phyloP scores from a whole-genome alignment of 1,140 invertebrate species.

The Delia radicum region DNA sequence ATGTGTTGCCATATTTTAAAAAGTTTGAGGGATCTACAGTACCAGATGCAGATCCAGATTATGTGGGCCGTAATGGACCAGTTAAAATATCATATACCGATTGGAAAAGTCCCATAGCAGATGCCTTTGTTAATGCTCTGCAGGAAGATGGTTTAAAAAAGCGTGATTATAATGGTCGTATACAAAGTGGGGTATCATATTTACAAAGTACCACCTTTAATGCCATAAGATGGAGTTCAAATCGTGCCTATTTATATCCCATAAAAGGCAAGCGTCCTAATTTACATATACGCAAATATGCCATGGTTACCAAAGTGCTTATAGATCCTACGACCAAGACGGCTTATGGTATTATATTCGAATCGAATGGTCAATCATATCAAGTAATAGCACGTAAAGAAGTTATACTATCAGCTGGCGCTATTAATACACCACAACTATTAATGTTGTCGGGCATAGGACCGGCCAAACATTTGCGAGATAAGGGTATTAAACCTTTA shows the following conservation, averaged over 20 bases:
- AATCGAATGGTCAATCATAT: constrained; percentile 55
- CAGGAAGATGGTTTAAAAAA: constrained; percentile 65
- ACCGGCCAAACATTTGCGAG: constrained; percentile 64
- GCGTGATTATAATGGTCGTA: constrained; percentile 63
- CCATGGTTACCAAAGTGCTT: constrained; percentile 65
- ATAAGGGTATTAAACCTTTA: constrained; percentile 67
- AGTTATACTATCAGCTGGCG: constrained; percentile 70
- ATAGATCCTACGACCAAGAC: constrained; percentile 61
- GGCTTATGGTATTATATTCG: constrained; percentile 67
- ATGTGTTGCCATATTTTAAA: constrained; percentile 67
- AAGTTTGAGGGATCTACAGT: constrained; percentile 60
- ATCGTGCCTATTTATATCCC: constrained; percentile 62
- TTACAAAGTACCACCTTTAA: constrained; percentile 62
- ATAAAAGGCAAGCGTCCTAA: constrained; percentile 63
- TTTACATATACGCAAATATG: constrained; percentile 62
- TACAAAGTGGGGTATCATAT: constrained; percentile 63
- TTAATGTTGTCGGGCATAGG: constrained; percentile 81
- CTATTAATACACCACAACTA: constrained; percentile 77
- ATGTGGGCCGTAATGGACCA: constrained; percentile 63
- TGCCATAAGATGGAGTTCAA: constrained; percentile 60
- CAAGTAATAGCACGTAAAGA: constrained; percentile 65
- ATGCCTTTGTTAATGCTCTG: constrained; percentile 69
- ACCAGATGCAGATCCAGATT: constrained; percentile 61
- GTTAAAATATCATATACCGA: constrained; percentile 60
- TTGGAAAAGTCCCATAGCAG: constrained; percentile 62